Percentiles rank a stretch among this genome's conserved stretches.
Conservation (phyloP, 2,888 invertebrate species). For the Agrochola macilenta region DNA sequence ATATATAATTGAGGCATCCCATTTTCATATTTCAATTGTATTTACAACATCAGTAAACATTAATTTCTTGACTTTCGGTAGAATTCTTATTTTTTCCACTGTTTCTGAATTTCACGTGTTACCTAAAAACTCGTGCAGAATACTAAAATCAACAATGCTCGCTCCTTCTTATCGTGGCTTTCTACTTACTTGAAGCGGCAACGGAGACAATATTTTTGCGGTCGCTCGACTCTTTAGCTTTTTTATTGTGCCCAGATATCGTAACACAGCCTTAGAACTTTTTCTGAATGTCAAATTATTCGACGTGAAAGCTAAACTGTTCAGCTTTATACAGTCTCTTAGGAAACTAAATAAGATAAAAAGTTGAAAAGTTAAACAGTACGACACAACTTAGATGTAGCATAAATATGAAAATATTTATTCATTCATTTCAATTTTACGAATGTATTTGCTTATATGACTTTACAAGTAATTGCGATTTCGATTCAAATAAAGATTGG, state of each 20-base stretch:
- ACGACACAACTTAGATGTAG: no score
- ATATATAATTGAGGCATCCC: slow-evolving; percentile 32
- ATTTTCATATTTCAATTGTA: slow-evolving; percentile 52
- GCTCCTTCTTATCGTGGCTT: slow-evolving; percentile 62
- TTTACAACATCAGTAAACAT: slow-evolving; percentile 42
- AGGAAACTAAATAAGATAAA: neutral
- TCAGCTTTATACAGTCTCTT: neutral
- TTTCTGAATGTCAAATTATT: slow-evolving; percentile 34
- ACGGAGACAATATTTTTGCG: slow-evolving; percentile 65
- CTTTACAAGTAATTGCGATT: no score
- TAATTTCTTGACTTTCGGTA: slow-evolving; percentile 3
- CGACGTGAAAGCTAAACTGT: neutral
- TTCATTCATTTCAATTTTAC: no score
- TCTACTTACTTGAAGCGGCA: slow-evolving; percentile 59
- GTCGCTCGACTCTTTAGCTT: slow-evolving; percentile 54
- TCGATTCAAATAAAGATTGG: no score
- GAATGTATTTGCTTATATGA: no score
- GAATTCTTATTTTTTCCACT: slow-evolving; percentile 28
- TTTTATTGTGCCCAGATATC: slow-evolving; percentile 57
- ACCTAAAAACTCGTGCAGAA: slow-evolving; percentile 57
- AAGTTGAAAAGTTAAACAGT: no score
- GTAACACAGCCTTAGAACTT: slow-evolving; percentile 24
- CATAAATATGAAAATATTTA: no score
- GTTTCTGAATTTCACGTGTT: slow-evolving; percentile 47
- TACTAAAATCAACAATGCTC: slow-evolving; percentile 66